Evolutionary conservation across 2,113 vertebrate species (phyloP).

Genomic region (Rutilus rutilus): DNA sequence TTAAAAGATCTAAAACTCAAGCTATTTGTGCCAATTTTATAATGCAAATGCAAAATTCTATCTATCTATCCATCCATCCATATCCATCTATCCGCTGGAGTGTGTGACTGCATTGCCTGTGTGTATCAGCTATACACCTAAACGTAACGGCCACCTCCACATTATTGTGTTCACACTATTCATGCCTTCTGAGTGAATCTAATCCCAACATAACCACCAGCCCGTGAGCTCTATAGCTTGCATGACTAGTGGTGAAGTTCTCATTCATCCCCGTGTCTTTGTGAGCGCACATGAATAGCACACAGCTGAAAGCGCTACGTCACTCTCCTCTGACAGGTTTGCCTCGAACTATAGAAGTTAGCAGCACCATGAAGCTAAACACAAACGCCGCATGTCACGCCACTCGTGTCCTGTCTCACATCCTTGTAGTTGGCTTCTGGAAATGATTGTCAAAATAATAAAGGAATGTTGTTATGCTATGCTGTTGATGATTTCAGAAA

Average conservation of each 20-base stretch:
- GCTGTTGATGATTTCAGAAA: background rate
- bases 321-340: conserved; percentile 1
- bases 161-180: background rate
- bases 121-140: background rate
- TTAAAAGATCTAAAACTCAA: background rate
- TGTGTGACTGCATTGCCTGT: background rate
- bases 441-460: background rate
- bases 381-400: background rate
- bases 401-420: background rate
- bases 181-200: conserved; percentile 3
- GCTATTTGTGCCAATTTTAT: no score
- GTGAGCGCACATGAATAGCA: background rate
- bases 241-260: background rate
- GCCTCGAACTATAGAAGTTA: background rate
- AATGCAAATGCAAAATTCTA: no score
- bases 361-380: background rate
- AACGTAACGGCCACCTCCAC: background rate
- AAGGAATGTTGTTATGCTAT: background rate
- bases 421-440: background rate
- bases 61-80: no score
- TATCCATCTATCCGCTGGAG: background rate
- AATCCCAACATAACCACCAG: conserved; percentile 1
- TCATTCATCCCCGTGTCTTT: background rate
- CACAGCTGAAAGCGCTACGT: background rate
- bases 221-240: background rate